Percentiles rank a stretch among this genome's conserved stretches.
These are phyloP conservation scores for Caenorhabditis imperialis DNA, from an alignment of 2,888 invertebrate species.

Conservation along the genomic window DNA sequence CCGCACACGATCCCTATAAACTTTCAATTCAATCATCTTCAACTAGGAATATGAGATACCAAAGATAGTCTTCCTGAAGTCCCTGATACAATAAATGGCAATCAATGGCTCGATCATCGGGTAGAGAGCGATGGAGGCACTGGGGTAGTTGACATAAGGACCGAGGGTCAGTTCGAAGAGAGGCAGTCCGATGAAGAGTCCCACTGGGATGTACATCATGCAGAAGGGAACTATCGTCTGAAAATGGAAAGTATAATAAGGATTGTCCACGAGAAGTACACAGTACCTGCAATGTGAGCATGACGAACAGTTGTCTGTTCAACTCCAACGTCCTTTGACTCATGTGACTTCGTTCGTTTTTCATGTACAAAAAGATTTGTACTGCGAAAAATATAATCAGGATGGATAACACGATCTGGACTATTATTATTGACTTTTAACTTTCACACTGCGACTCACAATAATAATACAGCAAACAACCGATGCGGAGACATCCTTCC, in stretches of 20 bases:
- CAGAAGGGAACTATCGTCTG: constrained; percentile 1
- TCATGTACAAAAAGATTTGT: constrained; percentile 4
- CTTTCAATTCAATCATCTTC: too few species aligned
- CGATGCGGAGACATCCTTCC: neutral
- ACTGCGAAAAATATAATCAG: constrained; percentile 2
- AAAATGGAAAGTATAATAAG: neutral
- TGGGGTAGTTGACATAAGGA: neutral
- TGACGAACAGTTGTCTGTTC: neutral
- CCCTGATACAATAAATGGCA: constrained; percentile 9
- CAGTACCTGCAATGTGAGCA: constrained; percentile 5
- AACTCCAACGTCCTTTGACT: constrained; percentile 2
- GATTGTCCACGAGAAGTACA: too few species aligned
- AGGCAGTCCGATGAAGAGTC: neutral
- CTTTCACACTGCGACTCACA: too few species aligned
- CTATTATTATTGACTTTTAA: too few species aligned
- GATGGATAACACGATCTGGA: neutral
- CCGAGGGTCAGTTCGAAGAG: neutral
- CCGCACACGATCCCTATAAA: too few species aligned
- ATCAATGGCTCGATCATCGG: constrained; percentile 9
- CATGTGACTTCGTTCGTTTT: neutral
- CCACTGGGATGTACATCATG: constrained; percentile 7
- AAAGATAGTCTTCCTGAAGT: constrained; percentile 1
- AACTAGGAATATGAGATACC: too few species aligned
- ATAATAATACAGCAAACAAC: neutral
- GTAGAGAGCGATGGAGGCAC: neutral